phyloP scores from a whole-genome alignment of 2,888 invertebrate species.

The Girardia tigrina region DNA sequence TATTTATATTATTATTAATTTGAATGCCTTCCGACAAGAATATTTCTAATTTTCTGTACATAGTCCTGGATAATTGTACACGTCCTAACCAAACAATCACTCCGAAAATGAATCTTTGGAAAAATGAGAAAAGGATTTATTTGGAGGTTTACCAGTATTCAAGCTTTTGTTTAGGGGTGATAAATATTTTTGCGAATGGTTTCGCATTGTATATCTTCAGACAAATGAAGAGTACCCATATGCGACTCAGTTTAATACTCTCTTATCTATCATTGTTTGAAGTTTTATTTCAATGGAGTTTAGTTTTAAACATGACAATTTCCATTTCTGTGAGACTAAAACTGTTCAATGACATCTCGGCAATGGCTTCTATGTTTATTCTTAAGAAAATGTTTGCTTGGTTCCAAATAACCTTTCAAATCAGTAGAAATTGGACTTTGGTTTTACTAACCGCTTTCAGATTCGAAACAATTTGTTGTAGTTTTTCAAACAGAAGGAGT shows the following conservation, averaged over 20 bases:
- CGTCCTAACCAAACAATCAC: background rate
- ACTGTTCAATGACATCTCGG: background rate
- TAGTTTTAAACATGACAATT: background rate
- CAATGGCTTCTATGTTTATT: background rate
- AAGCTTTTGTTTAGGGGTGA: background rate
- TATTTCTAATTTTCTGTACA: too few relatives aligned
- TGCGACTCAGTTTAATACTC: background rate
- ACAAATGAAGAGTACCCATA: conserved; percentile 2
- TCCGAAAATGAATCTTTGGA: background rate
- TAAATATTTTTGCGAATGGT: background rate
- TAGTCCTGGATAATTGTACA: conserved; percentile 1
- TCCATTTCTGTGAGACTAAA: background rate
- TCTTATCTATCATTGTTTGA: background rate
- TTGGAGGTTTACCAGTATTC: background rate
- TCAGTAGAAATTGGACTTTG: background rate
- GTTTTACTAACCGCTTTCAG: conserved; percentile 7
- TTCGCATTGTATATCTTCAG: background rate
- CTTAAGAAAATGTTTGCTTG: background rate
- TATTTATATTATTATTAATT: too few relatives aligned
- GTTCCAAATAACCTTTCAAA: conserved; percentile 7
- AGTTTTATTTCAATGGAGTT: conserved; percentile 12
- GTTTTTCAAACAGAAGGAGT: background rate
- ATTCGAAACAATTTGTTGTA: conserved; percentile 6
- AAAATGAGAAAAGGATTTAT: background rate
- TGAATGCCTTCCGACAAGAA: too few relatives aligned